phyloP scores from a whole-genome alignment of 2,888 invertebrate species.

The Parapristionchus giblindavisi region DNA sequence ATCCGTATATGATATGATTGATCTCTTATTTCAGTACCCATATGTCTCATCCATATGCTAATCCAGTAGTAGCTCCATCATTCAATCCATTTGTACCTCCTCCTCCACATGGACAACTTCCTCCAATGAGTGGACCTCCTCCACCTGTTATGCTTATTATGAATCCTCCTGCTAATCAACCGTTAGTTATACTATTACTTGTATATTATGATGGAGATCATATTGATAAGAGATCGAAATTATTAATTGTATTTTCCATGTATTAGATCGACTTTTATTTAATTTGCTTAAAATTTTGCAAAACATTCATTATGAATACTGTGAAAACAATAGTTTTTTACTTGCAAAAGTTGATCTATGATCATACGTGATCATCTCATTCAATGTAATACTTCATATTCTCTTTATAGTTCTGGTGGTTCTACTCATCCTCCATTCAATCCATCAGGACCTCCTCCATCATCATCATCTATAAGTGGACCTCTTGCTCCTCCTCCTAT shows the following conservation, averaged over 20 bases:
- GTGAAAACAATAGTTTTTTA: too few species aligned
- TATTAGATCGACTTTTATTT: too few species aligned
- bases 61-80: neutral
- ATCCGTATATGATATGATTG: too few species aligned
- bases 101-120: neutral
- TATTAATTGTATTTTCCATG: too few species aligned
- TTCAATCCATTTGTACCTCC: slow-evolving; percentile 33
- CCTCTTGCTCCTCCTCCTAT: slow-evolving; percentile 11
- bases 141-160: neutral
- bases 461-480: neutral
- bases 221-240: too few species aligned
- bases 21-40: too few species aligned
- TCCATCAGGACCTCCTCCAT: neutral
- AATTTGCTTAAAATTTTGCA: too few species aligned
- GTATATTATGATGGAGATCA: too few species aligned
- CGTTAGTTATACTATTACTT: too few species aligned
- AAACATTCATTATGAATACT: too few species aligned
- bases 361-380: too few species aligned
- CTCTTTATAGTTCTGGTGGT: neutral
- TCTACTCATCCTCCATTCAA: slow-evolving; percentile 26
- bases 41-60: slow-evolving; percentile 27
- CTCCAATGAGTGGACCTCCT: neutral
- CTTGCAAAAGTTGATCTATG: too few species aligned
- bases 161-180: slow-evolving; percentile 1
- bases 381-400: neutral